Base-by-base conservation (phyloP, 1,140 invertebrate genomes). In the Heliothis subflexa region DNA sequence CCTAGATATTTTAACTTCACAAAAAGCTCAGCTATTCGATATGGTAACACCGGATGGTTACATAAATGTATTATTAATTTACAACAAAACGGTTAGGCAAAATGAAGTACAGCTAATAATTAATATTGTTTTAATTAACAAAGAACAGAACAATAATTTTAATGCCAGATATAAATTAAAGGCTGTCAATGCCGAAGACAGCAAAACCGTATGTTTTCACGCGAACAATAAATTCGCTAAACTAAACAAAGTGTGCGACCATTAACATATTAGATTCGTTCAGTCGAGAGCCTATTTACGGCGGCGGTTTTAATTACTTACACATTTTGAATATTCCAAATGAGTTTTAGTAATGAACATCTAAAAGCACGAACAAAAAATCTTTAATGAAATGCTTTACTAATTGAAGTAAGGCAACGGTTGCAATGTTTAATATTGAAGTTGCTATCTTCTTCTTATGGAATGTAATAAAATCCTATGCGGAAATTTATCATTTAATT, bases 181-280 rank as follows among this genome's bases (percentile, higher is more conserved):
- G 18, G 47, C 33, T 9, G 16, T 11, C 7, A 66, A 18, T 45
- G 18, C 13, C n/a, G 50, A 61, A 4, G 4, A 3, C 0, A n/a
- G 3, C 59, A 47, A n/a, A 61, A 4, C 55, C 55, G 72, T 74
- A 25, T 74, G 55, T 75, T 75, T 64, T 52, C 21, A 45, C 61
- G 47, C 21, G 2, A 25, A 68, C 75, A 71, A 71, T 71, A 77
- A 80, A 83, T 78, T 77, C 57, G 47, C 71, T 78, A 71, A 73
- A 78, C 78, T 79, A 79, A 79, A 83, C 66, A 74, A 82, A 76
- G 77, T 55, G 74, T 47, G n/a, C 21, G 47, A 50, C 71, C 40
- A 78, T 81, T 81, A 74, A 75, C 80, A 81, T 81, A 78, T 78
- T 81, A 78, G 52, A 81, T 66, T 59, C 80, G 28, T 78, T 78